These are phyloP conservation scores for Bradypus variegatus DNA, from an alignment of 2,797 vertebrate genomes.

Conservation along the genomic window DNA sequence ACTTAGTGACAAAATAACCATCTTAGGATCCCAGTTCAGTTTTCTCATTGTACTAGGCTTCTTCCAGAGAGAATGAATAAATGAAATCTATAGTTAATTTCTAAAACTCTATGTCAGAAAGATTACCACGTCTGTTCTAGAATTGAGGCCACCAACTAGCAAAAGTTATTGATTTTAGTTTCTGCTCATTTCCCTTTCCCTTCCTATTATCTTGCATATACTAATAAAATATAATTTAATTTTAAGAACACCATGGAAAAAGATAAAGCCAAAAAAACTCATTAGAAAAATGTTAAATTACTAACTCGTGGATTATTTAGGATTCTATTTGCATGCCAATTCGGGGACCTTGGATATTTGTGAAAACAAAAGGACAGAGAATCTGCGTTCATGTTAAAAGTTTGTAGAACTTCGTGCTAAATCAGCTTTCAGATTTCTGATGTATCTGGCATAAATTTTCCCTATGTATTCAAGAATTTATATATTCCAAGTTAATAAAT, in stretches of 20 bases:
- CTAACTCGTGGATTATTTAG: neutral
- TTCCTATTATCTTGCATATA: neutral
- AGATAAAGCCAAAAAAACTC: neutral
- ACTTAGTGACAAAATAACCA: neutral
- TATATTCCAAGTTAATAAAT: neutral
- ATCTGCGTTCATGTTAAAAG: neutral
- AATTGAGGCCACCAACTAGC: neutral
- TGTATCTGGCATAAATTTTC: neutral
- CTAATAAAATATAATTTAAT: neutral
- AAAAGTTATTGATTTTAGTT: neutral
- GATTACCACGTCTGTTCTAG: neutral
- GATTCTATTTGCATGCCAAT: neutral
- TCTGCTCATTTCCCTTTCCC: neutral
- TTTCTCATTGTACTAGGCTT: neutral
- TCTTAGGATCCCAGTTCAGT: neutral
- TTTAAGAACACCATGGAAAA: neutral
- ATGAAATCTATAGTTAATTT: constrained; percentile 14
- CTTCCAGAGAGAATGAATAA: neutral
- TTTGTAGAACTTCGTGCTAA: neutral
- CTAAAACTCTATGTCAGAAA: neutral
- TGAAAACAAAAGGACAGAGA: neutral
- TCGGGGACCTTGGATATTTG: neutral
- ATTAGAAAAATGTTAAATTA: neutral
- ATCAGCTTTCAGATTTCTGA: neutral
- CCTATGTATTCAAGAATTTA: neutral